Evolutionary conservation across 1,140 invertebrate species (phyloP), one percentile per base, ranked within the genome.

Genomic region (Aphelenchoides besseyi): DNA sequence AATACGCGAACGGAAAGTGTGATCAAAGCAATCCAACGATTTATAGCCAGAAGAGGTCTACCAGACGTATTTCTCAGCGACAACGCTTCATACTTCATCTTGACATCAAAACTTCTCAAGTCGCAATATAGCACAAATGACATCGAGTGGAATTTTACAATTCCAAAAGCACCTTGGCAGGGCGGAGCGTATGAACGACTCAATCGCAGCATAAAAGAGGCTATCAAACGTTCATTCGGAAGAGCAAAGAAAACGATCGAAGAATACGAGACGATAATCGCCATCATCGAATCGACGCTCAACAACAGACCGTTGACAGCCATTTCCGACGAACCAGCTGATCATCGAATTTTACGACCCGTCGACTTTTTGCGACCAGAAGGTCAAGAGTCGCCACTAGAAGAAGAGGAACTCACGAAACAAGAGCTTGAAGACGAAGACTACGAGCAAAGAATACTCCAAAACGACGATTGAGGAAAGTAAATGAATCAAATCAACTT

Each of bases 351-450:
- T 9, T 18, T 59, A 18, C 57, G 57, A 41, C 57, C 57, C 9
- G 57, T 59, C 8, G 57, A 59, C 57, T 59, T 59, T 18, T 59
- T 59, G 23, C 18, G 57, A 41, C 57, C 57, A 69, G 48, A 66
- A 8, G 57, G 57, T 9, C 9, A 9, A 9, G 23, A 26, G n/a
- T n/a, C n/a, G 57, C 23, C 8, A 8, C 9, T 9, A 9, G 30
- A 59, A 59, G 23, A 41, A 9, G 57, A 18, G 8, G 57, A 59
- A 9, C 8, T 48, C 41, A 48, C 18, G 9, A 18, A 8, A 16
- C 9, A 59, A 8, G 57, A 59, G 9, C 23, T 26, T 9, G 23
- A 26, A 8, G 57, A 59, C 18, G 8, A 8, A 59, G 57, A 59
- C 18, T 59, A 9, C 57, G 57, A 9, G 57, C 8, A 9, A 18